Percentiles rank a stretch among this genome's conserved stretches.
phyloP scores from a whole-genome alignment of 2,888 invertebrate genomes.

The Oligia latruncula region DNA sequence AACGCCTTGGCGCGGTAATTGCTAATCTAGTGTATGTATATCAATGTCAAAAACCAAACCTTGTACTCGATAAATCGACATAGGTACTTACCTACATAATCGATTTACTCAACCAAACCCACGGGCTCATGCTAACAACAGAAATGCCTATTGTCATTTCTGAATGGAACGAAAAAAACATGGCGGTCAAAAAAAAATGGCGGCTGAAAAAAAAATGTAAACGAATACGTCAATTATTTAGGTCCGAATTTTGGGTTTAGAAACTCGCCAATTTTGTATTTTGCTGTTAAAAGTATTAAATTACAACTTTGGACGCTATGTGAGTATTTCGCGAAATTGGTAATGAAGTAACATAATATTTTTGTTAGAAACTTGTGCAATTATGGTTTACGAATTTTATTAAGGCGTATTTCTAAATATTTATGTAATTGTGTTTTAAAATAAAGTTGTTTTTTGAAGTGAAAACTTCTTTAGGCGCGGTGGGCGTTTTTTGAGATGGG shows the following conservation, averaged over 20 bases:
- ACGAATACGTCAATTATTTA: conserved; percentile 74
- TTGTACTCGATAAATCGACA: conserved; percentile 3
- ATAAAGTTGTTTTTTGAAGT: not conserved
- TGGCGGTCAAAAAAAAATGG: conserved; percentile 33
- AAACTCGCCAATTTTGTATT: conserved; percentile 34
- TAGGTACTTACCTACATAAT: conserved; percentile 19
- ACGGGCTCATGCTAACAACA: conserved; percentile 10
- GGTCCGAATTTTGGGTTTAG: conserved; percentile 21
- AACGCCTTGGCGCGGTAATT: too few relatives aligned
- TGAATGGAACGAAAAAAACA: conserved; percentile 24
- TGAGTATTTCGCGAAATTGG: conserved; percentile 40
- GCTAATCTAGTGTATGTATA: too few relatives aligned
- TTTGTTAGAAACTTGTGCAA: conserved; percentile 20
- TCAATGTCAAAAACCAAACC: conserved; percentile 1
- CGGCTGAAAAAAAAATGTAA: conserved; percentile 60
- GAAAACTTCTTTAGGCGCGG: too few relatives aligned
- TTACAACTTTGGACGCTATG: conserved; percentile 42
- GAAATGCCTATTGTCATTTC: conserved; percentile 30
- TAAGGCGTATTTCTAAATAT: not conserved
- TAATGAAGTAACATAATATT: conserved; percentile 60
- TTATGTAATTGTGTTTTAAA: conserved; percentile 9
- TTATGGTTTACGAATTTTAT: conserved; percentile 27
- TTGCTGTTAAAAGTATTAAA: conserved; percentile 46
- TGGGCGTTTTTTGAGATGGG: too few relatives aligned
- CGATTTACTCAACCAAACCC: conserved; percentile 31